Percentiles rank a stretch among this genome's conserved stretches.
phyloP scores from a whole-genome alignment of 1,140 invertebrate species.

The Eubasilissa regina region DNA sequence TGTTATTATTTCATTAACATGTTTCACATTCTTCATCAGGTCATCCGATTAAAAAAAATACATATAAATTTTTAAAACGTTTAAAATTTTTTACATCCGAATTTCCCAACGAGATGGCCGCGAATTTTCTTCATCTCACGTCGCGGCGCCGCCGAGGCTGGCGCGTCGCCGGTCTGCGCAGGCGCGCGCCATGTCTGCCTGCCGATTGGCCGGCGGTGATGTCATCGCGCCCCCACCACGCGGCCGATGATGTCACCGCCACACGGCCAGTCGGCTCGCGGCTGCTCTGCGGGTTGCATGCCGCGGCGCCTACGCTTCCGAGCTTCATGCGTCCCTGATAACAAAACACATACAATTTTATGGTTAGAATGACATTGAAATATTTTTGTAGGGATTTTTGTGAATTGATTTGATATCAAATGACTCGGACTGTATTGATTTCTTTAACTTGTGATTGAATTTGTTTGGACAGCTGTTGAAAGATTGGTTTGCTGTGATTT shows the following conservation, averaged over 20 bases:
- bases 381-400: not conserved
- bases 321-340: conserved; percentile 20
- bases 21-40: no score
- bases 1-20: no score
- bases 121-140: conserved; percentile 21
- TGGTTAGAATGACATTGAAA: conserved; percentile 9
- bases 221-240: conserved; percentile 52
- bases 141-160: conserved; percentile 43
- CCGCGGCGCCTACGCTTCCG: conserved; percentile 21
- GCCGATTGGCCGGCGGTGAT: conserved; percentile 55
- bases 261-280: conserved; percentile 53
- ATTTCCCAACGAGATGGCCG: conserved; percentile 36
- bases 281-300: conserved; percentile 41
- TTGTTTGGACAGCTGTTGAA: not conserved
- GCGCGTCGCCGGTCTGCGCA: conserved; percentile 31
- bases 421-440: not conserved
- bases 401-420: not conserved
- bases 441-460: not conserved
- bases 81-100: not conserved
- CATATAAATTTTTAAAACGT: no score
- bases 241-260: conserved; percentile 57
- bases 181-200: conserved; percentile 50
- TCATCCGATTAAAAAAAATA: no score
- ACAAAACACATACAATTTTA: conserved; percentile 26
- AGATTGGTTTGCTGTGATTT: not conserved